These are phyloP conservation scores for Acronicta leporina DNA, from an alignment of 2,888 invertebrate genomes.

Conservation along the genomic window DNA sequence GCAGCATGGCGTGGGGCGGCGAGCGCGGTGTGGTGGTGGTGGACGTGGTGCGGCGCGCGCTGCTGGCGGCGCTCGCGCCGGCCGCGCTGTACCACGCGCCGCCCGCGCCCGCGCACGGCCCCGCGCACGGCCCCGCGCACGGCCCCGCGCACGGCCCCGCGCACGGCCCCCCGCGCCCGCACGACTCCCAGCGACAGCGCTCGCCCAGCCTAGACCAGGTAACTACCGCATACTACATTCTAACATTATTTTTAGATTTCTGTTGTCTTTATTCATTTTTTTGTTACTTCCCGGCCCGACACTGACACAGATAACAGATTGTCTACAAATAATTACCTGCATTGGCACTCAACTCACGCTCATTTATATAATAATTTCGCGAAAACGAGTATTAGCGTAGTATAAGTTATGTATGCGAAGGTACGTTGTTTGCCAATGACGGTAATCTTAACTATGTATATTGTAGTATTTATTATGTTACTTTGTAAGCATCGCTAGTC, in stretches of 20 bases:
- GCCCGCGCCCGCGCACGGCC: conserved; percentile 81
- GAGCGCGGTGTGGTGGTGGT: conserved; percentile 98
- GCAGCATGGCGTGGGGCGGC: conserved; percentile 98
- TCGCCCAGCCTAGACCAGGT: conserved; percentile 98
- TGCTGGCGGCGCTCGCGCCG: conserved; percentile 96
- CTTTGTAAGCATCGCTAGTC: not conserved
- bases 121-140: conserved; percentile 93
- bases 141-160: conserved; percentile 90
- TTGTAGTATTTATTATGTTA: too few relatives aligned
- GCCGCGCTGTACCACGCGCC: conserved; percentile 97
- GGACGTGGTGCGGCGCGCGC: conserved; percentile 97
- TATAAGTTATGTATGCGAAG: too few relatives aligned
- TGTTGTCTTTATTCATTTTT: not conserved
- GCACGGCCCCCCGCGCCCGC: conserved; percentile 73
- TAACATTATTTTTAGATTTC: not conserved
- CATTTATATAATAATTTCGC: too few relatives aligned
- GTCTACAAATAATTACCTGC: not conserved
- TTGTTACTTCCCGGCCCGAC: not conserved
- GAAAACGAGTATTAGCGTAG: too few relatives aligned
- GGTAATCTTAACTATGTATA: not conserved
- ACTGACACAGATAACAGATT: not conserved
- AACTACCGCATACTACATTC: conserved; percentile 48
- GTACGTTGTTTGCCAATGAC: not conserved
- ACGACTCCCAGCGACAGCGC: conserved; percentile 89
- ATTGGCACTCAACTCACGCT: not conserved